phyloP scores from a whole-genome alignment of 2,888 invertebrate genomes.

The Lysandra coridon region DNA sequence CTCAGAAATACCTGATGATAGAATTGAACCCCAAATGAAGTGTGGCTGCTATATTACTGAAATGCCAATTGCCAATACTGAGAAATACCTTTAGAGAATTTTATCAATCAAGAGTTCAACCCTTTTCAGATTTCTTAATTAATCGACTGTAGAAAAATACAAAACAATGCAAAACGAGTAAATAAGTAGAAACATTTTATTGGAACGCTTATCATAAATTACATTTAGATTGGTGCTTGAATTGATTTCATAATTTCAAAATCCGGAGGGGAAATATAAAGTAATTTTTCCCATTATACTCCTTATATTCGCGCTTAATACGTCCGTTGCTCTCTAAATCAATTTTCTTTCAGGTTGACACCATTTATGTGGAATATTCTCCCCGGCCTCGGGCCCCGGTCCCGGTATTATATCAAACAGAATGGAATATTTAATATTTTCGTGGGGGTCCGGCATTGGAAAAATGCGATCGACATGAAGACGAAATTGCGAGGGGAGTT shows the following conservation, averaged over 20 bases:
- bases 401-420: constrained; percentile 20
- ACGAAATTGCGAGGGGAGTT: constrained; percentile 31
- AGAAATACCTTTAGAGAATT: background rate
- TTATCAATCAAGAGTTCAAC: background rate
- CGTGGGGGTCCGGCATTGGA: background rate
- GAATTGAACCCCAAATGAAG: background rate
- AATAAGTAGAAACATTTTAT: constrained; percentile 5
- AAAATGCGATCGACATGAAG: constrained; percentile 10
- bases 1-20: background rate
- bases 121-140: background rate
- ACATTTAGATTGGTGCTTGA: background rate
- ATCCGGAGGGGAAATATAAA: background rate
- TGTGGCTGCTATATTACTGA: background rate
- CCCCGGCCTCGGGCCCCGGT: background rate
- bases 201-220: background rate
- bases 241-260: background rate
- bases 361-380: constrained; percentile 34
- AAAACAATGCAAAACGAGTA: background rate
- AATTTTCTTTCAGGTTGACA: constrained; percentile 34
- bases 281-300: constrained; percentile 16
- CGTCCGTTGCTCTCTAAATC: constrained; percentile 31
- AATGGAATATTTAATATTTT: constrained; percentile 27
- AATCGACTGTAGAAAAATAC: background rate
- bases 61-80: background rate
- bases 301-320: constrained; percentile 19